Evolutionary conservation across 1,140 invertebrate species (phyloP).

Genomic region (Drosophila mojavensis): DNA sequence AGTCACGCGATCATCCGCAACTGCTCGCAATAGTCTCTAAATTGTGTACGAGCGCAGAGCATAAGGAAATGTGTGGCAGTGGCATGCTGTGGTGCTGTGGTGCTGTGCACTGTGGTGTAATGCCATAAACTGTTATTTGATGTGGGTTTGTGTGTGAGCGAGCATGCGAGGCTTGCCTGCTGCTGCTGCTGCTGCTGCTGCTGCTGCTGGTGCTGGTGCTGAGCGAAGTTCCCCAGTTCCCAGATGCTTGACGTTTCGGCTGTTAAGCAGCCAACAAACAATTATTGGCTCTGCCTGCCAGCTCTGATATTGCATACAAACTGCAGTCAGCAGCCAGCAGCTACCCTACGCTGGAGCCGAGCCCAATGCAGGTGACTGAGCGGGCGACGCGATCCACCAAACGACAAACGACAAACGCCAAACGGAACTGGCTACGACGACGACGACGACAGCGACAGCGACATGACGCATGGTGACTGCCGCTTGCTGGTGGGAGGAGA

Average conservation of each 20-base stretch:
- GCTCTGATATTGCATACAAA: not conserved
- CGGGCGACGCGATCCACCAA: constrained; percentile 22
- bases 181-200: too few species aligned
- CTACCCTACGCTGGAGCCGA: constrained; percentile 4
- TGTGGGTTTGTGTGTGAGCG: constrained; percentile 61
- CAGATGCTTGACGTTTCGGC: constrained; percentile 9
- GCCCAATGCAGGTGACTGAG: constrained; percentile 23
- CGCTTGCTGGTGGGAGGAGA: not conserved
- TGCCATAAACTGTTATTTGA: constrained; percentile 77
- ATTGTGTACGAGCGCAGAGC: constrained; percentile 21
- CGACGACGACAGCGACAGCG: constrained; percentile 18
- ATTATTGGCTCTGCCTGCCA: not conserved
- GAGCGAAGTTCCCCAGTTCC: constrained; percentile 15
- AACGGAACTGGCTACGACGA: constrained; percentile 34
- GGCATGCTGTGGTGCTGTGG: constrained; percentile 28
- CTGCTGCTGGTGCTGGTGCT: constrained; percentile 2
- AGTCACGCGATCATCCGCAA: constrained; percentile 25
- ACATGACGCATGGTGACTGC: constrained; percentile 45
- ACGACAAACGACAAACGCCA: constrained; percentile 15
- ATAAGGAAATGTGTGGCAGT: constrained; percentile 51
- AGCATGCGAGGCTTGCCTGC: constrained; percentile 9
- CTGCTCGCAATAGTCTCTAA: constrained; percentile 11
- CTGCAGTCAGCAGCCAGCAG: not conserved
- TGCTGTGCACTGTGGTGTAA: constrained; percentile 52
- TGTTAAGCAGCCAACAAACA: not conserved